Conservation (phyloP, 2,888 invertebrate genomes). For the Dryadula phaetusa region DNA sequence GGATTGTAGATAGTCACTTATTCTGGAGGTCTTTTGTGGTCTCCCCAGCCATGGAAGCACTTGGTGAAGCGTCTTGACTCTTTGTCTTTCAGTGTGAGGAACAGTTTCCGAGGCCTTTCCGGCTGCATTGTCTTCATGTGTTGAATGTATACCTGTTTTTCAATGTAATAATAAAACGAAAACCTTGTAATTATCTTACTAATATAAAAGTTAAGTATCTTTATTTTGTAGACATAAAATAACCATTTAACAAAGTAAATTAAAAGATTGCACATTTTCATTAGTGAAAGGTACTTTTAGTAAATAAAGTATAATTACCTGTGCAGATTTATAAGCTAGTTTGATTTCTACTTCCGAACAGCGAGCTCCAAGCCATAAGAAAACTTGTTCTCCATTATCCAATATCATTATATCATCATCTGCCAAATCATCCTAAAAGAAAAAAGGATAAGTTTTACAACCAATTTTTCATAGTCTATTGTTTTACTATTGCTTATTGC, state of each 20-base stretch:
- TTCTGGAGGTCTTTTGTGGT: conserved; percentile 92
- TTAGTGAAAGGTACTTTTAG: background rate
- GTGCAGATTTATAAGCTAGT: conserved; percentile 98
- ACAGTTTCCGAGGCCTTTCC: conserved; percentile 94
- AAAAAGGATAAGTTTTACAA: background rate
- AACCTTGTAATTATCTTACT: too few relatives aligned
- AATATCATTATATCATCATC: conserved; percentile 99
- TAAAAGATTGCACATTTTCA: background rate
- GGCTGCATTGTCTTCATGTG: conserved; percentile 98
- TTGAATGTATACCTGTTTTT: conserved; percentile 95
- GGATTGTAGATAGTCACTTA: conserved; percentile 64
- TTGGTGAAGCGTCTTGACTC: conserved; percentile 97
- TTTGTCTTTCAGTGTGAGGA: conserved; percentile 97
- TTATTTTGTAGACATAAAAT: too few relatives aligned
- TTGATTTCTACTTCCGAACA: conserved; percentile 99
- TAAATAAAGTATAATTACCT: conserved; percentile 83
- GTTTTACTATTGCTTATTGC: too few relatives aligned
- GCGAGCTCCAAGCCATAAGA: conserved; percentile 98
- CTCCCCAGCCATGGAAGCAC: conserved; percentile 99
- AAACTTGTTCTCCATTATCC: conserved; percentile 99
- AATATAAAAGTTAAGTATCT: too few relatives aligned
- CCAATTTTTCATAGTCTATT: too few relatives aligned
- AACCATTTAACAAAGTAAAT: background rate
- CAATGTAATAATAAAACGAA: background rate
- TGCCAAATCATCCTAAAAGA: conserved; percentile 95